phyloP scores from a whole-genome alignment of 2,888 invertebrate species.

The Shargacucullia verbasci region DNA sequence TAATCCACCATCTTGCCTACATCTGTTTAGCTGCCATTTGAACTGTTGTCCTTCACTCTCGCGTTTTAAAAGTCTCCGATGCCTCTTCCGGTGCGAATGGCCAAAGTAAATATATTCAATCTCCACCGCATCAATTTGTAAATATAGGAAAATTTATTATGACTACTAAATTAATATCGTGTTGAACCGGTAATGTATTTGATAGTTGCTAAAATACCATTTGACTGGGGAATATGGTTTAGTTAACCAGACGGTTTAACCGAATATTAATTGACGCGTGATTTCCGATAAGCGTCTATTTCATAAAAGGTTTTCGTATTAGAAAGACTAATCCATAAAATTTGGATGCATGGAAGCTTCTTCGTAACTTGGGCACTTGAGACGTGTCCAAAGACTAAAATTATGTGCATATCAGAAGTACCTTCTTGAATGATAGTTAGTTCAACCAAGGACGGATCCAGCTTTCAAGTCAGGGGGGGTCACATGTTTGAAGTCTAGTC shows the following conservation, averaged over 20 bases:
- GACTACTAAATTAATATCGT: conserved; percentile 1
- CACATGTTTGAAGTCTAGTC: too few relatives aligned
- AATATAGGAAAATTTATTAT: conserved; percentile 13
- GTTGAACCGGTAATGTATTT: conserved; percentile 4
- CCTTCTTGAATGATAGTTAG: too few relatives aligned
- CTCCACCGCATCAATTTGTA: conserved; percentile 15
- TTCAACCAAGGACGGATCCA: too few relatives aligned
- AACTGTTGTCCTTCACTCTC: conserved; percentile 27
- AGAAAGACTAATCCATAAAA: too few relatives aligned
- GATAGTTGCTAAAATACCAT: background rate
- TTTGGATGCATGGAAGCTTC: too few relatives aligned
- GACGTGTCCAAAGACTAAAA: too few relatives aligned
- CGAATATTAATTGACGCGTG: background rate
- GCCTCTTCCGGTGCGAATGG: conserved; percentile 38
- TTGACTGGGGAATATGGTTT: background rate
- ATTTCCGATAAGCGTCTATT: background rate
- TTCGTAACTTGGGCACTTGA: too few relatives aligned
- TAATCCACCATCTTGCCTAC: conserved; percentile 16
- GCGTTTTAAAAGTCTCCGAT: conserved; percentile 28
- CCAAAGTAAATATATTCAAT: conserved; percentile 39
- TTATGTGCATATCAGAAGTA: too few relatives aligned
- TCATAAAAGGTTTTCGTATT: too few relatives aligned
- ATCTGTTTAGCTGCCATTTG: conserved; percentile 20
- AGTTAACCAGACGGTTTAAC: background rate
- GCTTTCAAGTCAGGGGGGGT: too few relatives aligned